Base-by-base conservation (phyloP, 2,113 vertebrate genomes). In the Varanus komodoensis region DNA sequence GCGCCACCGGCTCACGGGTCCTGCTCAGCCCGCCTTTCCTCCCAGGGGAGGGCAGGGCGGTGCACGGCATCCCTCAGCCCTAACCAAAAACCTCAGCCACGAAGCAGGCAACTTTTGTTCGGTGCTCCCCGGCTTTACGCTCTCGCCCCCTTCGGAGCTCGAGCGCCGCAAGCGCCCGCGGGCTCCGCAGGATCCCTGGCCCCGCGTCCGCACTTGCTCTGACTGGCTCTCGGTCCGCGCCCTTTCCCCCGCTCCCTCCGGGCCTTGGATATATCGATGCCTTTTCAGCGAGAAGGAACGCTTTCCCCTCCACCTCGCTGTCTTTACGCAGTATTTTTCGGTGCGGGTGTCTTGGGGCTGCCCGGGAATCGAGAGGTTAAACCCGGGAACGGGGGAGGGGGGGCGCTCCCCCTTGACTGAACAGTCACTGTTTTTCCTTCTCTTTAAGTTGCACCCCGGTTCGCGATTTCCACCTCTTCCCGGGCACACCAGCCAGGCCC, bases 401-500 rank as follows among this genome's bases (percentile, higher is more conserved):
- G 38, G 38, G 38, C 38, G 38, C 38, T 44, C 38, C 38, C 3
- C 38, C 1, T 2, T 44, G 38, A 44, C 21, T 21, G 38, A 87
- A 54, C 8, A 69, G 5, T 29, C 79, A 34, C 64, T 12, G 3
- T 38, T 48, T 19, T 29, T 48, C 14, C 27, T 1, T 0, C 38
- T 64, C 34, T 0, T 0, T 44, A 80, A 9, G 93, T 38, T 25
- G 2, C 87, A 52, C 78, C 84, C 32, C 29, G 0, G 48, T 69
- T 54, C 54, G 5, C 23, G 6, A 21, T 0, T 38, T 15, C 52
- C 75, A 0, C 2, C 3, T 68, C 57, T 84, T 34, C 84, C 69
- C 34, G 9, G 1, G 38, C 27, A 6, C 8, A 9, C 1, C 52
- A 23, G 3, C 0, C 1, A 0, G 78, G 17, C 21, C 54, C 54